Evolutionary conservation across 2,113 vertebrate genomes (phyloP), one percentile per base, ranked within the genome.

Genomic region (Podilymbus podiceps): DNA sequence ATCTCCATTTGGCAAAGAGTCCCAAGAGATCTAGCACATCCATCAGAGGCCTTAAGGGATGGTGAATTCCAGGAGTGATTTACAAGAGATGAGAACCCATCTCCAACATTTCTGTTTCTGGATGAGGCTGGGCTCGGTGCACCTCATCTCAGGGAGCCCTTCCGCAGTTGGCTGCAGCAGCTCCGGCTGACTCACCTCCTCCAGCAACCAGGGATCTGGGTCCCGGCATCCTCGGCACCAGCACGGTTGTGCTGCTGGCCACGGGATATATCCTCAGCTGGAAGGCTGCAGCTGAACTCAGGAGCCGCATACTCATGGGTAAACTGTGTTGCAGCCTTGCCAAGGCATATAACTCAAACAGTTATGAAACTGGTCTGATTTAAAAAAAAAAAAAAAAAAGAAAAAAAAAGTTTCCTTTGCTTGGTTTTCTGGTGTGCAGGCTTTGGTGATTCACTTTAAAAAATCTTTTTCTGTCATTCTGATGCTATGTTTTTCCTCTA

Each of bases 191-290:
- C 64, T 91, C 53, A 69, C 11, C 50, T 76, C 35, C 63, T 73
- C 47, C 60, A 63, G 64, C 15, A 81, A 46, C 21, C 50, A 46
- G 19, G 9, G 50, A 33, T 78, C 21, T 7, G 5, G 38, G 20
- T 74, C 44, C 62, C 4, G 0, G 7, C 52, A 68, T 63, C 56
- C 33, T 71, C 2, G 0, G 23, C 40, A 74, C 60, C 56, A 89
- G 28, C 44, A 75, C 0, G 0, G 46, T 50, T 1, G 1, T 15
- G 3, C 35, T 83, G 38, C 42, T 68, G 42, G 35, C n/a, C 40
- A 35, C 1, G 3, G 66, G 12, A 28, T 56, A 59, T 31, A 44
- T 22, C 25, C 66, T 85, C 62, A 89, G 38, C 23, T 89, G 44
- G 56, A 95, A 85, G 28, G 11, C 66, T 64, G 60, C 52, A 91